A percentile compares a stretch with the other conserved stretches of the same genome.
Conservation (phyloP, 1,140 invertebrate species). For the Caenorhabditis briggsae region DNA sequence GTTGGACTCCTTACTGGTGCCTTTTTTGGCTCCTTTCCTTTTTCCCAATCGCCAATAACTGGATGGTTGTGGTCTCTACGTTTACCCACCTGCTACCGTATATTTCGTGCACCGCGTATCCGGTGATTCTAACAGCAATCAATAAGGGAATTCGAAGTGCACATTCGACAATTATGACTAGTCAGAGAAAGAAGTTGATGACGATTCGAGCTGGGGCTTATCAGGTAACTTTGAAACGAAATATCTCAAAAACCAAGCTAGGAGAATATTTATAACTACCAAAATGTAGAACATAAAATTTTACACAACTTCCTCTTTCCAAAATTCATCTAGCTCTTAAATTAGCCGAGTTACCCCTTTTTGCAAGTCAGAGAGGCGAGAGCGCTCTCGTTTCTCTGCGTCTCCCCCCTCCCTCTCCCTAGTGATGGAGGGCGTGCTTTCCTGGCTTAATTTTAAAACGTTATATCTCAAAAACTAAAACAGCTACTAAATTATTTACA, state of each 20-base stretch:
- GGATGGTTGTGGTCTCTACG: slow-evolving; percentile 46
- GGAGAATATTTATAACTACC: too few species aligned
- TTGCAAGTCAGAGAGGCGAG: too few species aligned
- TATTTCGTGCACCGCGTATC: slow-evolving; percentile 59
- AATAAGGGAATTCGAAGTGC: slow-evolving; percentile 58
- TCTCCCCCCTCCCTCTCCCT: too few species aligned
- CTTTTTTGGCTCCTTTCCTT: slow-evolving; percentile 53
- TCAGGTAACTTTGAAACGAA: slow-evolving; percentile 39
- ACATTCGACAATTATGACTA: slow-evolving; percentile 44
- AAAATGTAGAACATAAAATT: too few species aligned
- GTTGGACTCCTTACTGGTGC: slow-evolving; percentile 60
- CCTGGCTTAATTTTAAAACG: too few species aligned
- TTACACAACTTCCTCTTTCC: too few species aligned
- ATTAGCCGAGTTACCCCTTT: too few species aligned
- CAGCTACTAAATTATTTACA: neutral
- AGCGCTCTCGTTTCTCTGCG: too few species aligned
- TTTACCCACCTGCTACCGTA: slow-evolving; percentile 56
- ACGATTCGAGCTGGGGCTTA: slow-evolving; percentile 57
- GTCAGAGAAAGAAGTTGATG: slow-evolving; percentile 51
- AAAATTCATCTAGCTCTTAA: too few species aligned
- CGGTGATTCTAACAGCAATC: slow-evolving; percentile 54
- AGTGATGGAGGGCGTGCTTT: too few species aligned
- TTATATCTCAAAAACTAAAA: neutral
- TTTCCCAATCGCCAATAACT: slow-evolving; percentile 9
- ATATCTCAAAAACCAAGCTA: neutral